Conservation (phyloP, 1,140 invertebrate genomes). For the Leptinotarsa texana region DNA sequence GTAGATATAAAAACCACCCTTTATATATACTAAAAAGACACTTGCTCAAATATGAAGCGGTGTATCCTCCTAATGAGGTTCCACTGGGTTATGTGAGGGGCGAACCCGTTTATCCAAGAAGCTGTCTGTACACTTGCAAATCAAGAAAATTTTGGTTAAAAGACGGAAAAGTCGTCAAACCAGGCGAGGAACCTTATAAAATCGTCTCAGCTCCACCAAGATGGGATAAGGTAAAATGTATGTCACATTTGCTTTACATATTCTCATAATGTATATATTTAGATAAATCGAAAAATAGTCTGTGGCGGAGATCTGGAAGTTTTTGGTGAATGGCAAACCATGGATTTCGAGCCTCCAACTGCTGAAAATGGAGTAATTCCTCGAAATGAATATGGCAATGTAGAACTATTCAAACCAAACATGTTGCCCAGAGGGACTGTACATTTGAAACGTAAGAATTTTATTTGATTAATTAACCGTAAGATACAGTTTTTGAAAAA, state of each 20-base stretch:
- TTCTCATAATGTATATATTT: slow-evolving; percentile 32
- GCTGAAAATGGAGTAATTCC: slow-evolving; percentile 94
- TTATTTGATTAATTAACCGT: background rate
- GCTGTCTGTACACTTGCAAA: slow-evolving; percentile 83
- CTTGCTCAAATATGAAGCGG: slow-evolving; percentile 93
- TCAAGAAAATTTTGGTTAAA: slow-evolving; percentile 90
- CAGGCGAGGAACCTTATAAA: slow-evolving; percentile 89
- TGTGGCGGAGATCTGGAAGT: slow-evolving; percentile 81
- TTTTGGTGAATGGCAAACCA: slow-evolving; percentile 95
- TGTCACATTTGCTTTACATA: background rate
- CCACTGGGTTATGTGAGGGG: slow-evolving; percentile 82
- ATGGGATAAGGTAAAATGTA: slow-evolving; percentile 74
- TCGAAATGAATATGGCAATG: slow-evolving; percentile 96
- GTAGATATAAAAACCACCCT: slow-evolving; percentile 90
- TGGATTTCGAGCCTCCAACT: slow-evolving; percentile 83
- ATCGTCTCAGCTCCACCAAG: slow-evolving; percentile 91
- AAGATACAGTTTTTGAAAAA: background rate
- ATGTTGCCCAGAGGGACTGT: slow-evolving; percentile 96
- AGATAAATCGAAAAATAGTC: slow-evolving; percentile 55
- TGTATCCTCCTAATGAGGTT: slow-evolving; percentile 89
- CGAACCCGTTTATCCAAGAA: slow-evolving; percentile 87
- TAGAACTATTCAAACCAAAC: slow-evolving; percentile 90
- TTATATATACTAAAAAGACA: slow-evolving; percentile 87
- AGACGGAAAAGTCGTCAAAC: slow-evolving; percentile 80
- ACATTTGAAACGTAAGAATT: slow-evolving; percentile 76